Percentiles rank a stretch among this genome's conserved stretches.
phyloP scores from a whole-genome alignment of 2,113 vertebrate genomes.

The Gallinago undulata region DNA sequence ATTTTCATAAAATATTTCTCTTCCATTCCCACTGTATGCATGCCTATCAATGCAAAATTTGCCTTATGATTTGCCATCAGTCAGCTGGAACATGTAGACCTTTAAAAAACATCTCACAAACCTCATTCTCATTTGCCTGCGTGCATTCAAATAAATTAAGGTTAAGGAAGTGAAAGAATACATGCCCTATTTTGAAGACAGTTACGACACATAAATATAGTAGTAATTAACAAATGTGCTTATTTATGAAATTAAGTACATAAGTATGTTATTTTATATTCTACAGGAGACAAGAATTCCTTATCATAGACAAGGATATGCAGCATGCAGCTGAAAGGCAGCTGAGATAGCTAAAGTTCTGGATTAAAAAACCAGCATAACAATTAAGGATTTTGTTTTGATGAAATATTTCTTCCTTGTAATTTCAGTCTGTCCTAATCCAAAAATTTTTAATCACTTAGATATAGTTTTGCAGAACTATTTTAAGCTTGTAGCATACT shows the following conservation, averaged over 20 bases:
- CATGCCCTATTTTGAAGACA: not conserved
- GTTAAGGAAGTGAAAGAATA: not conserved
- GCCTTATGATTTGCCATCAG: not conserved
- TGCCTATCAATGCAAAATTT: not conserved
- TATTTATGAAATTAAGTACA: not conserved
- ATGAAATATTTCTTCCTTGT: not conserved
- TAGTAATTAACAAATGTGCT: not conserved
- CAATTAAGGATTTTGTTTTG: not conserved
- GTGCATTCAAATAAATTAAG: not conserved
- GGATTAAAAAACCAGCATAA: not conserved
- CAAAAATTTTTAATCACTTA: not conserved
- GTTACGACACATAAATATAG: rapidly evolving
- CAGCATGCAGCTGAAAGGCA: not conserved
- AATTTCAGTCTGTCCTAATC: not conserved
- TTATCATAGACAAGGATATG: not conserved
- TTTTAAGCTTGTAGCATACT: not conserved
- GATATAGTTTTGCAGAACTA: not conserved
- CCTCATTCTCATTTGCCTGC: not conserved
- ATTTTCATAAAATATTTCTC: not conserved
- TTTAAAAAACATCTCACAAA: not conserved
- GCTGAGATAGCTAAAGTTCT: not conserved
- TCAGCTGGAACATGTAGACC: not conserved
- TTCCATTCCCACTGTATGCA: not conserved
- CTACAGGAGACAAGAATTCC: not conserved
- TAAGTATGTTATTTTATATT: not conserved